Percentiles rank a stretch among this genome's conserved stretches.
These are phyloP conservation scores for Agonopterix subpropinquella DNA, from an alignment of 2,888 invertebrate genomes.

Conservation along the genomic window DNA sequence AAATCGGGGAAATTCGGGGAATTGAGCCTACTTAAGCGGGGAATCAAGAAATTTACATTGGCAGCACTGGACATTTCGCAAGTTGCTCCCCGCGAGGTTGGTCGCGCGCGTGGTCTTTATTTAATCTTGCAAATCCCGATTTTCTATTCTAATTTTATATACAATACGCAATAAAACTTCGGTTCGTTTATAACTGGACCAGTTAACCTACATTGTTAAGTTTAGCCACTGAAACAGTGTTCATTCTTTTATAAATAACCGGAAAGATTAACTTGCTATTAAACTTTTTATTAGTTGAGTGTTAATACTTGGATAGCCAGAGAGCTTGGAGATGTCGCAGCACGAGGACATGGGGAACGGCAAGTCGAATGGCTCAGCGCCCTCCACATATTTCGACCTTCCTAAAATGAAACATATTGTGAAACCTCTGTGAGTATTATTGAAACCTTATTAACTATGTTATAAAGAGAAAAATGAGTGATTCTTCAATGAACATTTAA, in stretches of 20 bases:
- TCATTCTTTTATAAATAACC: not conserved
- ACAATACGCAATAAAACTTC: not conserved
- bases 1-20: too few species aligned
- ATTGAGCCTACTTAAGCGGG: too few species aligned
- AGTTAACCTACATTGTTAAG: not conserved
- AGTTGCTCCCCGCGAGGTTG: not conserved
- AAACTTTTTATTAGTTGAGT: not conserved
- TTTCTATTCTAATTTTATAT: not conserved
- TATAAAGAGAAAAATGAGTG: too few species aligned
- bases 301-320: not conserved
- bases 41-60: too few species aligned
- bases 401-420: conserved; percentile 55
- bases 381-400: conserved; percentile 47
- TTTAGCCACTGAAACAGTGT: not conserved
- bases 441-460: too few species aligned
- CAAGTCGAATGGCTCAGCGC: conserved; percentile 21
- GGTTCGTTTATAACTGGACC: not conserved
- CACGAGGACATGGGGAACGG: conserved; percentile 37
- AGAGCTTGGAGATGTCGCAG: conserved; percentile 31
- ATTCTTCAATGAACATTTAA: too few species aligned
- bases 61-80: not conserved
- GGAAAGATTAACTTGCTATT: too few species aligned
- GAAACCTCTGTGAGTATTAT: conserved; percentile 48
- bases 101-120: not conserved
- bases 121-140: not conserved